Conservation (phyloP, 1,140 invertebrate genomes). For the Pogonus chalceus region DNA sequence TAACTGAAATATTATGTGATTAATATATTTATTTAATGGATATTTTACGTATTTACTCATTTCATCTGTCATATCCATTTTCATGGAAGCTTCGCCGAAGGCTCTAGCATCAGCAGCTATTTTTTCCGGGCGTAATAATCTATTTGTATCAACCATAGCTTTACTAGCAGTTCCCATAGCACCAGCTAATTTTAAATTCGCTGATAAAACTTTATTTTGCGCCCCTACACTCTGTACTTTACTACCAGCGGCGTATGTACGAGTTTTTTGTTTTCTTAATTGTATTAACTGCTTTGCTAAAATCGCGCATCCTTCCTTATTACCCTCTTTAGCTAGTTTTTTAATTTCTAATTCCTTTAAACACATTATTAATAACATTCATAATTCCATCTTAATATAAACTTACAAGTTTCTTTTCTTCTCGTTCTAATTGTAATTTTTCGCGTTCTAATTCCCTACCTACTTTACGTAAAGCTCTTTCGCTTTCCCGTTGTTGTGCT, state of each 20-base stretch:
- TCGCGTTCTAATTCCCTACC: conserved; percentile 77
- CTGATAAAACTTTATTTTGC: conserved; percentile 80
- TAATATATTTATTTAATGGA: not conserved
- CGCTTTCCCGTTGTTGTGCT: conserved; percentile 78
- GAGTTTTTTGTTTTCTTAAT: conserved; percentile 76
- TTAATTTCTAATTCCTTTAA: conserved; percentile 79
- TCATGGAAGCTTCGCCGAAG: conserved; percentile 71
- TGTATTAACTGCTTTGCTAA: conserved; percentile 84
- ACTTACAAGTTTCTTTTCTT: conserved; percentile 80
- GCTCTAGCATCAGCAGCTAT: conserved; percentile 70
- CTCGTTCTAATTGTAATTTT: conserved; percentile 63
- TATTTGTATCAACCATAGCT: conserved; percentile 83
- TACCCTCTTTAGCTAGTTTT: conserved; percentile 74
- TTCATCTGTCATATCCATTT: conserved; percentile 92
- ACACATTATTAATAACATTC: conserved; percentile 10
- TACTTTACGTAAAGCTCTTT: conserved; percentile 65
- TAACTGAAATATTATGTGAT: conserved; percentile 45
- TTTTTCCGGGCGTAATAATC: conserved; percentile 75
- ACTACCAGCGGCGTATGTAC: conserved; percentile 65
- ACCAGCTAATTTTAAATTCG: conserved; percentile 73
- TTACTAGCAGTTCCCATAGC: conserved; percentile 80
- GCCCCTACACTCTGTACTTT: conserved; percentile 64
- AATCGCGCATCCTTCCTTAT: conserved; percentile 71
- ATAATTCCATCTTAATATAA: conserved; percentile 10
- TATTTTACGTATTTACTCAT: conserved; percentile 60